A percentile compares a stretch with the other conserved stretches of the same genome.
Conservation (phyloP, 2,113 vertebrate species). For the Nanorana parkeri region DNA sequence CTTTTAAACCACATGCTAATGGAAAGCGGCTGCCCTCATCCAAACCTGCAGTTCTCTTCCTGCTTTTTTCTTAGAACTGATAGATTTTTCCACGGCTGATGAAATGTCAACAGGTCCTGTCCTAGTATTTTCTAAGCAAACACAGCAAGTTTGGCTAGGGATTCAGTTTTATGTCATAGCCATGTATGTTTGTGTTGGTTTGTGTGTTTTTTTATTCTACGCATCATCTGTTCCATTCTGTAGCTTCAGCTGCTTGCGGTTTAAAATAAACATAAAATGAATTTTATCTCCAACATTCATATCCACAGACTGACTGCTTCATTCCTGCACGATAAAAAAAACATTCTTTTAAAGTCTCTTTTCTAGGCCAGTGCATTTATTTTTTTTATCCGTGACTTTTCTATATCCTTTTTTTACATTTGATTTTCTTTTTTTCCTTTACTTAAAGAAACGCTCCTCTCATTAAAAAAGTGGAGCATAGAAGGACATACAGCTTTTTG, state of each 20-base stretch:
- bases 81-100: not conserved
- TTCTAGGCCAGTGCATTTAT: not conserved
- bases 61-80: not conserved
- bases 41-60: not conserved
- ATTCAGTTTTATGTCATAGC: conserved; percentile 24
- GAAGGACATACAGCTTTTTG: no score
- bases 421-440: not conserved
- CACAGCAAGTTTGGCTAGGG: conserved; percentile 1
- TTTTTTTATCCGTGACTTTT: not conserved
- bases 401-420: not conserved
- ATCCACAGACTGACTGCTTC: not conserved
- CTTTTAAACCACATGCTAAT: not conserved
- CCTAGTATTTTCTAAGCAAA: conserved; percentile 28
- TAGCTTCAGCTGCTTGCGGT: conserved; percentile 36
- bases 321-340: conserved; percentile 15
- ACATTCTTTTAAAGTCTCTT: not conserved
- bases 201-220: not conserved
- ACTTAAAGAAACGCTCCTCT: no score
- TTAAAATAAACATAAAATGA: conserved; percentile 25
- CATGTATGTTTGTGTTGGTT: conserved; percentile 22
- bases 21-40: not conserved
- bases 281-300: conserved; percentile 21
- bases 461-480: no score
- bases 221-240: conserved; percentile 38
- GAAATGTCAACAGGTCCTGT: conserved; percentile 14